A percentile compares a stretch with the other conserved stretches of the same genome.
Conservation (phyloP, 2,797 vertebrate species). For the Choloepus didactylus region DNA sequence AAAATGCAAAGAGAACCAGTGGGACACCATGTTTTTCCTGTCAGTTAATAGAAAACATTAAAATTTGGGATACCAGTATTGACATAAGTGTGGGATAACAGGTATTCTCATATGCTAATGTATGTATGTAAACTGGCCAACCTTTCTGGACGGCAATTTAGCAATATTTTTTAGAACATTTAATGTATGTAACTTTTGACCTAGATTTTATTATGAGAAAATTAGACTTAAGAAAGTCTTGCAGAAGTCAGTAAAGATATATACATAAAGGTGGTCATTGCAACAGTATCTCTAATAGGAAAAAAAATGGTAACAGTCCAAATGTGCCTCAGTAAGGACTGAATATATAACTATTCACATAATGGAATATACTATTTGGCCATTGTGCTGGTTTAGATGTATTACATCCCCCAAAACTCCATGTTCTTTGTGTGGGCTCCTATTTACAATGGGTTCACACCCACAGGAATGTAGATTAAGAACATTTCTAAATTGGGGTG, state of each 20-base stretch:
- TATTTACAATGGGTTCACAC: too few relatives aligned
- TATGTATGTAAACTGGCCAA: background rate
- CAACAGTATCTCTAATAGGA: background rate
- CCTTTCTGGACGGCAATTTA: background rate
- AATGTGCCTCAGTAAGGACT: background rate
- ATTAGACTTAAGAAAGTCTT: background rate
- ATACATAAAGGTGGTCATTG: background rate
- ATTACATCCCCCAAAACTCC: too few relatives aligned
- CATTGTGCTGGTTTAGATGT: background rate
- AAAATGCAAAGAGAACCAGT: constrained; percentile 9
- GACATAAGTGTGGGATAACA: background rate
- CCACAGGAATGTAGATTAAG: too few relatives aligned
- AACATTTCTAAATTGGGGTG: too few relatives aligned
- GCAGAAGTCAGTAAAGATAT: background rate
- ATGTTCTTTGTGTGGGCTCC: too few relatives aligned
- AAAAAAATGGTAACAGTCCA: background rate
- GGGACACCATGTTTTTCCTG: background rate
- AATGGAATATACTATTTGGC: background rate
- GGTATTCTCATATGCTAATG: background rate
- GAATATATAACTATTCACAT: background rate
- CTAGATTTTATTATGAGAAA: background rate
- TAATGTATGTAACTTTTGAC: background rate
- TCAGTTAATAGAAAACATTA: background rate
- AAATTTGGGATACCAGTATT: background rate
- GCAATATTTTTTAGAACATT: background rate